Conservation (phyloP, 1,140 invertebrate species). For the Ips nitidus region DNA sequence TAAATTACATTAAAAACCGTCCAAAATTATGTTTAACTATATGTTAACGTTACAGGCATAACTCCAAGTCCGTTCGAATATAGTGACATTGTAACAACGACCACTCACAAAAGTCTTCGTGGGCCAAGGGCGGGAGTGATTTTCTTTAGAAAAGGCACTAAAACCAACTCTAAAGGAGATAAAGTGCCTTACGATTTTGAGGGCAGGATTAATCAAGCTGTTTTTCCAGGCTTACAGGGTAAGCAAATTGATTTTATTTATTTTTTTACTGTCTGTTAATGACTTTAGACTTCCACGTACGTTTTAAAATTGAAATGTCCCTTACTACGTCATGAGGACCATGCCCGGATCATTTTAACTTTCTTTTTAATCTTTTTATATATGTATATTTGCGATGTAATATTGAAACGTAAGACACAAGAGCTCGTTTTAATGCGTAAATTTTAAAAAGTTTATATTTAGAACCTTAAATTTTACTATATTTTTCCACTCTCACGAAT, state of each 20-base stretch:
- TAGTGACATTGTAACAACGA: conserved; percentile 93
- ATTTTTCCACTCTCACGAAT: too few species aligned
- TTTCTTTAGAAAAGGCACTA: conserved; percentile 85
- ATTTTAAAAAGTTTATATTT: too few species aligned
- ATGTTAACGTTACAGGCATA: conserved; percentile 55
- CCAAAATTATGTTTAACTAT: background rate
- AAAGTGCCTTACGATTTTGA: conserved; percentile 86
- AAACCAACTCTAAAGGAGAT: conserved; percentile 73
- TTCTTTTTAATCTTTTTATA: background rate
- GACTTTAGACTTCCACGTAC: background rate
- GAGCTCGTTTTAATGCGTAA: too few species aligned
- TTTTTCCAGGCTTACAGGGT: conserved; percentile 87
- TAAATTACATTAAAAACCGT: conserved; percentile 18
- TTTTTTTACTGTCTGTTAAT: background rate
- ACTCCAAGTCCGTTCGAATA: conserved; percentile 91
- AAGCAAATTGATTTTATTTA: background rate
- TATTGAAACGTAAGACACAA: too few species aligned
- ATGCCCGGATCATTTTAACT: too few species aligned
- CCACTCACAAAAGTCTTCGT: conserved; percentile 93
- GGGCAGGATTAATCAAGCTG: conserved; percentile 85
- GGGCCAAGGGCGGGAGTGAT: conserved; percentile 89
- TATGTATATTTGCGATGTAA: background rate
- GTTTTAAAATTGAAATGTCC: background rate
- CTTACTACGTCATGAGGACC: too few species aligned
- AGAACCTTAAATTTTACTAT: too few species aligned